Percentiles rank a stretch among this genome's conserved stretches.
Evolutionary conservation across 2,113 vertebrate genomes (phyloP).

Genomic region (Prolemur simus): DNA sequence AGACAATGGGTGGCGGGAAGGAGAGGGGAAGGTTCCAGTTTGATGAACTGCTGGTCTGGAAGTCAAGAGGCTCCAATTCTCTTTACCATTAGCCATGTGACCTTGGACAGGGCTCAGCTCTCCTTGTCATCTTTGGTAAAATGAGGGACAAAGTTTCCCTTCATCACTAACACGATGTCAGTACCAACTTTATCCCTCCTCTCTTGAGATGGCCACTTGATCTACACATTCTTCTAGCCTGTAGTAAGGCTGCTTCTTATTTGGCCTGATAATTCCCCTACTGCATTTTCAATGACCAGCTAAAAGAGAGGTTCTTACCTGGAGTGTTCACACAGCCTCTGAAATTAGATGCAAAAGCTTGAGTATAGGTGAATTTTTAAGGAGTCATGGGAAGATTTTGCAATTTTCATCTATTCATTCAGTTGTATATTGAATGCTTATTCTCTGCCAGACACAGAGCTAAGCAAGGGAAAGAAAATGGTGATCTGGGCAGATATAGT

Average conservation of each 20-base stretch:
- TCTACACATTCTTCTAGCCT: neutral
- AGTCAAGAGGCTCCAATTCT: neutral
- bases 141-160: neutral
- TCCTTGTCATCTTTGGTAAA: neutral
- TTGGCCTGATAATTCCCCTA: neutral
- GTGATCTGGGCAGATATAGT: neutral
- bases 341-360: conserved; percentile 1
- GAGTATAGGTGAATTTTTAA: neutral
- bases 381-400: neutral
- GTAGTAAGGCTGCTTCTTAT: neutral
- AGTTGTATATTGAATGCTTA: neutral
- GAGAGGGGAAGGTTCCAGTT: neutral
- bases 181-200: neutral
- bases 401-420: neutral
- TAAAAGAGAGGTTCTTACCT: neutral
- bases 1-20: accelerated
- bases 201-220: neutral
- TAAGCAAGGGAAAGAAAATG: neutral
- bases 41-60: neutral
- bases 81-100: neutral
- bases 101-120: neutral
- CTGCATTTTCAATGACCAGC: neutral
- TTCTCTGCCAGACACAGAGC: neutral
- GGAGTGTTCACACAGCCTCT: neutral
- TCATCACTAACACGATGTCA: neutral